Evolutionary conservation across 2,113 vertebrate species (phyloP).

Genomic region (Myxocyprinus asiaticus): DNA sequence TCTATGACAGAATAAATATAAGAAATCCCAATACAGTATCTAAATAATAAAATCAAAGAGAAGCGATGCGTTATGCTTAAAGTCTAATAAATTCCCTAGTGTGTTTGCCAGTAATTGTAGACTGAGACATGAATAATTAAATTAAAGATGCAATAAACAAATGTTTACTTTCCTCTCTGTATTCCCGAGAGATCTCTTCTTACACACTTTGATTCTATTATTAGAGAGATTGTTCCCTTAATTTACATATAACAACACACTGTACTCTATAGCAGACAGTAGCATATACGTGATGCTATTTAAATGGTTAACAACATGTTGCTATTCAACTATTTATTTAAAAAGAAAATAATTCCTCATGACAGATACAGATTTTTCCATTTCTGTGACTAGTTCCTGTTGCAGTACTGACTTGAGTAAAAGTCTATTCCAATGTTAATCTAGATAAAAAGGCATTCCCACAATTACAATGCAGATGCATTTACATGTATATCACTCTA

Average conservation of each 20-base stretch:
- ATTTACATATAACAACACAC: constrained; percentile 29
- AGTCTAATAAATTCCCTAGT: constrained; percentile 5
- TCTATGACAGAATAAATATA: neutral
- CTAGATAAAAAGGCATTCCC: neutral
- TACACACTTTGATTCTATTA: neutral
- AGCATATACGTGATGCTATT: neutral
- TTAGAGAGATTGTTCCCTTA: constrained; percentile 29
- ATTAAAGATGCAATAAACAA: constrained; percentile 36
- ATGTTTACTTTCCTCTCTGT: constrained; percentile 32
- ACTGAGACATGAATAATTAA: constrained; percentile 39
- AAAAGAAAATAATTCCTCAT: neutral
- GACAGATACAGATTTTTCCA: no score
- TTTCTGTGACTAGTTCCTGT: no score
- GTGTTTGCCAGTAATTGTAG: neutral
- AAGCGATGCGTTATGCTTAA: neutral
- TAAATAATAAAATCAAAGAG: constrained; percentile 14
- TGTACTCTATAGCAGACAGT: neutral
- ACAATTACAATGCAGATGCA: neutral
- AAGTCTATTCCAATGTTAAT: neutral
- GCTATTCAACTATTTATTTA: neutral
- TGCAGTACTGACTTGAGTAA: neutral
- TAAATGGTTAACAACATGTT: neutral
- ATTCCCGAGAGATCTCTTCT: constrained; percentile 36
- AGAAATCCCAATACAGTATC: neutral
- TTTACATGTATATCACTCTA: neutral